Evolutionary conservation across 2,113 vertebrate genomes (phyloP).

Genomic region (Stigmatopora argus): DNA sequence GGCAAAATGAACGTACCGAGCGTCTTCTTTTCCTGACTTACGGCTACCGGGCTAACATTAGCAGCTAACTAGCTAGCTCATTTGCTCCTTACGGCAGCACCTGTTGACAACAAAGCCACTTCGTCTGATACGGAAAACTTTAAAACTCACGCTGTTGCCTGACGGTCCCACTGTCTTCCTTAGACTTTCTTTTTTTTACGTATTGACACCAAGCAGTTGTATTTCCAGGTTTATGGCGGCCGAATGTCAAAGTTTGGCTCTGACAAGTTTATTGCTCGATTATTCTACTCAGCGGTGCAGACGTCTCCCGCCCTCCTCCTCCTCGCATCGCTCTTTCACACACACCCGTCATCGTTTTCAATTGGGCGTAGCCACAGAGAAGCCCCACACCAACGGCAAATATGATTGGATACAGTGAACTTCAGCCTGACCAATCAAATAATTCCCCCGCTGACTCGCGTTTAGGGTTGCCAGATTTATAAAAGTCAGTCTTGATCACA

Average conservation of each 20-base stretch:
- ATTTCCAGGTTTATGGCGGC: neutral
- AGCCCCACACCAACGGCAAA: conserved; percentile 18
- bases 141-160: conserved; percentile 43
- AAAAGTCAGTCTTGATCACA: too few relatives aligned
- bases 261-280: conserved; percentile 20
- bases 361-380: conserved; percentile 10
- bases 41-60: conserved; percentile 34
- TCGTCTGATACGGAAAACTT: conserved; percentile 10
- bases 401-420: conserved; percentile 42
- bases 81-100: conserved; percentile 48
- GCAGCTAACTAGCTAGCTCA: conserved; percentile 48
- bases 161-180: neutral
- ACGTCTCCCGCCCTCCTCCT: neutral
- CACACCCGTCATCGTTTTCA: conserved; percentile 41
- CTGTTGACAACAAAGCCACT: conserved; percentile 69
- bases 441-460: neutral
- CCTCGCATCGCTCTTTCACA: neutral
- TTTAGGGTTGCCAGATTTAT: neutral
- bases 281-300: conserved; percentile 2
- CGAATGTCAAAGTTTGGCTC: conserved; percentile 11
- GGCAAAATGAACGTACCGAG: neutral
- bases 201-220: neutral
- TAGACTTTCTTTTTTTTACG: neutral
- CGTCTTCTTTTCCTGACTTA: neutral
- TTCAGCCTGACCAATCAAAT: too few relatives aligned